phyloP scores from a whole-genome alignment of 1,140 invertebrate species.

The Liolophura sinensis region DNA sequence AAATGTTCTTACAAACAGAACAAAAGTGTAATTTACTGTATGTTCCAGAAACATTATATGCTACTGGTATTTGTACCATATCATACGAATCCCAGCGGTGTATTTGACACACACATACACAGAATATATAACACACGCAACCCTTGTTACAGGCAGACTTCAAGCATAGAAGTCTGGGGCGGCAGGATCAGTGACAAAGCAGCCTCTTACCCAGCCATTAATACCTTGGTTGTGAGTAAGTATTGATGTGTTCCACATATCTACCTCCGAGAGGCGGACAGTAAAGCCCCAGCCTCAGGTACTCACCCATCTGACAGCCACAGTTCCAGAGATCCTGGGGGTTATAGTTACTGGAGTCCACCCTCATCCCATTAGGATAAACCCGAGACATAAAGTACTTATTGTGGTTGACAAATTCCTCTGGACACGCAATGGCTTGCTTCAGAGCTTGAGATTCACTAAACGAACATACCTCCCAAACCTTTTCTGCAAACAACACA shows the following conservation, averaged over 20 bases:
- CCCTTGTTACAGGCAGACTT: no score
- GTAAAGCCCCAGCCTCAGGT: neutral
- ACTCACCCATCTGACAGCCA: constrained; percentile 65
- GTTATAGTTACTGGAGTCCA: constrained; percentile 67
- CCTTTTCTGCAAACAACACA: constrained; percentile 44
- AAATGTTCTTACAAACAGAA: neutral
- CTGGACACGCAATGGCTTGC: constrained; percentile 58
- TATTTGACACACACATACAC: no score
- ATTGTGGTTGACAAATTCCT: constrained; percentile 65
- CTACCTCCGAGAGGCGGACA: no score
- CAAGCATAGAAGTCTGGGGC: no score
- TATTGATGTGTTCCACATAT: no score
- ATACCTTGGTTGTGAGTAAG: no score
- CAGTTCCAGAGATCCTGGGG: constrained; percentile 67
- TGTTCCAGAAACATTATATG: neutral
- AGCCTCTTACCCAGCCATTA: no score
- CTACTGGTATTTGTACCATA: neutral
- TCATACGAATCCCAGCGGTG: no score
- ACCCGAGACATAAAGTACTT: constrained; percentile 62
- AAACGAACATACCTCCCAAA: constrained; percentile 59
- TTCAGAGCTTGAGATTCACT: constrained; percentile 60
- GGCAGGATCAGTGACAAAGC: no score
- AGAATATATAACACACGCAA: no score
- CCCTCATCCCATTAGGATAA: constrained; percentile 63
- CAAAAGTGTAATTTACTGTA: neutral